A percentile compares a stretch with the other conserved stretches of the same genome.
Conservation (phyloP, 2,797 vertebrate genomes). For the Brachyrhaphis roseni region DNA sequence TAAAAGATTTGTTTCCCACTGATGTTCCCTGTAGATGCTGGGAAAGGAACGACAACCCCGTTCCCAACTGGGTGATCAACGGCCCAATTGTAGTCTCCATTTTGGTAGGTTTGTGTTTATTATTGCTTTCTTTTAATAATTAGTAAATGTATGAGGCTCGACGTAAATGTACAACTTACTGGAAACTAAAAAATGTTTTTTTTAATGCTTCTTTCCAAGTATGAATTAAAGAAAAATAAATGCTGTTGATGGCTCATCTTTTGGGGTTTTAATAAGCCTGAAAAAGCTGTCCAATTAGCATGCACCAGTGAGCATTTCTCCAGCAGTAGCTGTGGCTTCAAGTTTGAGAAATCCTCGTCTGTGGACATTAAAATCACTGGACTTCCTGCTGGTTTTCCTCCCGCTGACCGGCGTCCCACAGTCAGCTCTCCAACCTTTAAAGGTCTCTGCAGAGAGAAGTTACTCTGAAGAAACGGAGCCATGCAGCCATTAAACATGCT, state of each 20-base stretch:
- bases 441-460: not conserved
- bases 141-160: not conserved
- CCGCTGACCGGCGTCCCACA: not conserved
- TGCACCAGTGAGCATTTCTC: not conserved
- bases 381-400: not conserved
- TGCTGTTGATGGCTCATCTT: not conserved
- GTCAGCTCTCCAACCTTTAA: constrained; percentile 25
- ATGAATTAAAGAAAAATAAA: not conserved
- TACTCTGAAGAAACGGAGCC: not conserved
- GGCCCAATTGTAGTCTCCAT: constrained; percentile 90
- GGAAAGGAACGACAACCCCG: constrained; percentile 89
- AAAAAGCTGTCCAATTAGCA: not conserved
- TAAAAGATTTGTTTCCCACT: not conserved
- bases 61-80: constrained; percentile 90
- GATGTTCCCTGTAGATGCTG: constrained; percentile 83
- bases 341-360: not conserved
- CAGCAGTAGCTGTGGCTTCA: not conserved
- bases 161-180: not conserved
- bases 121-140: not conserved
- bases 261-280: not conserved
- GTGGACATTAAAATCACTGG: constrained; percentile 22
- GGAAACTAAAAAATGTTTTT: not conserved
- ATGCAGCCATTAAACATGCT: not conserved
- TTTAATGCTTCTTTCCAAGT: not conserved
- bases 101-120: constrained; percentile 77